Conservation (phyloP, 2,888 invertebrate species). For the Drosophila formosana region DNA sequence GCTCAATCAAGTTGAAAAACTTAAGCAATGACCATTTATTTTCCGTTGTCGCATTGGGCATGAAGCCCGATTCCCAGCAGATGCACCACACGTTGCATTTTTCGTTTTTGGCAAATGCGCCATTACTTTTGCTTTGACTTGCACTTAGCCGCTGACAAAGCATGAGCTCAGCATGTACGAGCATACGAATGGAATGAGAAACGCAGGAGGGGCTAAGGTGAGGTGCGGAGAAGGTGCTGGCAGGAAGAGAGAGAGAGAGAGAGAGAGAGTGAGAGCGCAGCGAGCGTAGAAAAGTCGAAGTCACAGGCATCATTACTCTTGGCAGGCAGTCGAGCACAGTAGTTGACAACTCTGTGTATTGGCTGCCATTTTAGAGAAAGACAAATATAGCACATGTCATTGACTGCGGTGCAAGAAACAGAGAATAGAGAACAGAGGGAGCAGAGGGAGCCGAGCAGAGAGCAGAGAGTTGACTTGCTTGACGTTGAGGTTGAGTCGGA, state of each 20-base stretch:
- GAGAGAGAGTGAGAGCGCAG: slow-evolving; percentile 3
- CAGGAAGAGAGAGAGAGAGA: slow-evolving; percentile 6
- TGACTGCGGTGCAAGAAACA: slow-evolving; percentile 41
- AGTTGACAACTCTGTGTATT: slow-evolving; percentile 74
- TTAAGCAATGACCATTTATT: slow-evolving; percentile 58
- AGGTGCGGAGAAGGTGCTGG: background rate
- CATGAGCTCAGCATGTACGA: slow-evolving; percentile 35
- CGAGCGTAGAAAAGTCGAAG: slow-evolving; percentile 12
- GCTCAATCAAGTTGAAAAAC: slow-evolving; percentile 27
- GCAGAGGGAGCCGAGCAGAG: background rate
- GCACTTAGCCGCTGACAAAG: slow-evolving; percentile 75
- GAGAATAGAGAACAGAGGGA: slow-evolving; percentile 3
- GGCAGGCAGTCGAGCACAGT: slow-evolving; percentile 65
- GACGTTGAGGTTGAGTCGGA: background rate
- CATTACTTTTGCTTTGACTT: slow-evolving; percentile 75
- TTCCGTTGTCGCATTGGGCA: slow-evolving; percentile 31
- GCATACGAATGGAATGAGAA: background rate
- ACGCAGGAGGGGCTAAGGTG: background rate
- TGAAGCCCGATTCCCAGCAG: slow-evolving; percentile 26
- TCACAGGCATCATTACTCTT: slow-evolving; percentile 70
- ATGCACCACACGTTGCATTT: slow-evolving; percentile 18
- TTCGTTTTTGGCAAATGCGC: slow-evolving; percentile 39
- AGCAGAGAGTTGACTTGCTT: background rate
- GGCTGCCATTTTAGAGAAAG: slow-evolving; percentile 66
- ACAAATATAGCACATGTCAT: slow-evolving; percentile 77